Base-by-base conservation (phyloP, 2,113 vertebrate species). In the Corythoichthys intestinalis region DNA sequence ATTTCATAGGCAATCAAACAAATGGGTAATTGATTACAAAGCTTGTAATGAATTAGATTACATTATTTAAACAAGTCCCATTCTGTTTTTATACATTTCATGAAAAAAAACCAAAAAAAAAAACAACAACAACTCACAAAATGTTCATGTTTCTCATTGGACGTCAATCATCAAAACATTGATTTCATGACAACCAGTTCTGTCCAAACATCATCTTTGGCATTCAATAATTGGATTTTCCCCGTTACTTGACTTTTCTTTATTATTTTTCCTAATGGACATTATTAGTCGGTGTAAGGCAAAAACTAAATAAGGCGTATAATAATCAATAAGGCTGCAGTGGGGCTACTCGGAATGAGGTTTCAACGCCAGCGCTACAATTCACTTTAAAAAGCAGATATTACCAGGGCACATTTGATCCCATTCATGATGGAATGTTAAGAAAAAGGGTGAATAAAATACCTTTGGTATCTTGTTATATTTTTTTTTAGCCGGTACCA, bases 401-500 rank as follows among this genome's bases (percentile, higher is more conserved):
- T 47, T 8, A 20, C 11, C 20, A 65, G 44, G 63, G 34, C 20
- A 46, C 13, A 47, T 48, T 64, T 64, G 41, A 61, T 20, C 39
- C n/a, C 17, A 4, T 63, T 63, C 47, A 6, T 3, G 20, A 20
- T 63, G 61, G 61, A 47, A 63, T 52, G 47, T 52, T 28, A 38
- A 1, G 14, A 66, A 48, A 9, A 37, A 4, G 38, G 39, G 10
- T 63, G 6, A 41, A 10, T 7, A 37, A 61, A 61, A 15, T 39
- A 37, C 20, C 48, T 10, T 17, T 8, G 13, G 64, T 50, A 66
- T 17, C 48, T 37, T 35, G 10, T 52, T 2, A n/a, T 17, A 3
- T 35, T 15, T 14, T 17, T 10, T 2, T 48, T 62, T 66, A 93
- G 2, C 91, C 89, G 0, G 82, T 88, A 65, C 91, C 91, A 1